Evolutionary conservation across 2,888 invertebrate genomes (phyloP).

Genomic region (Nycteola revayana): DNA sequence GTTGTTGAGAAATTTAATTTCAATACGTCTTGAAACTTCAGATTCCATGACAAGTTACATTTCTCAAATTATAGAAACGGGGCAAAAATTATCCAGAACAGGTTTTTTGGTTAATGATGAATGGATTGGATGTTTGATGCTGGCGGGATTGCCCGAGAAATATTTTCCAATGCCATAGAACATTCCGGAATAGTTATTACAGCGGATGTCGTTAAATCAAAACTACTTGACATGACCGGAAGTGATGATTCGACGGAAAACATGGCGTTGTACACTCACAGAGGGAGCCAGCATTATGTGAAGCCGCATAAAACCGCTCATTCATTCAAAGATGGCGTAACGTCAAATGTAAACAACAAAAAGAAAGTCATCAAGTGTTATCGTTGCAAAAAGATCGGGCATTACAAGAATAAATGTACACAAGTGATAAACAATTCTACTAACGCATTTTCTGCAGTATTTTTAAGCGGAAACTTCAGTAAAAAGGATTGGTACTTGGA

Average conservation of each 20-base stretch:
- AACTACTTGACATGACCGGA: neutral
- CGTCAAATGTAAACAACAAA: neutral
- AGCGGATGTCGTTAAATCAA: neutral
- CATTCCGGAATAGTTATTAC: neutral
- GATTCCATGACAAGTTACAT: neutral
- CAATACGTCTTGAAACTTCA: constrained; percentile 3
- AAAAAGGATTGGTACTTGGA: constrained; percentile 1
- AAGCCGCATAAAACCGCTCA: neutral
- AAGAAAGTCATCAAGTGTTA: constrained; percentile 10
- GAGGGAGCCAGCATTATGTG: neutral
- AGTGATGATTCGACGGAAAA: neutral
- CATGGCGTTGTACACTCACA: neutral
- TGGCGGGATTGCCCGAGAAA: neutral
- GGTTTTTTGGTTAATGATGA: neutral
- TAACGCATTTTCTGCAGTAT: constrained; percentile 1
- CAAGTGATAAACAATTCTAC: constrained; percentile 1
- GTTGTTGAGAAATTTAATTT: no score
- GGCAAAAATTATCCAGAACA: neutral
- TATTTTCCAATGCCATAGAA: no score
- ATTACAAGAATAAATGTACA: constrained; percentile 14
- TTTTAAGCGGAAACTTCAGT: neutral
- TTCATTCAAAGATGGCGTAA: constrained; percentile 1
- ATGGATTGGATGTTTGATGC: no score
- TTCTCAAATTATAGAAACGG: neutral
- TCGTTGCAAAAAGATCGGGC: constrained; percentile 12